Evolutionary conservation across 2,888 invertebrate species (phyloP), one percentile per base, ranked within the genome.

Genomic region (Didymodactylos carnosus): DNA sequence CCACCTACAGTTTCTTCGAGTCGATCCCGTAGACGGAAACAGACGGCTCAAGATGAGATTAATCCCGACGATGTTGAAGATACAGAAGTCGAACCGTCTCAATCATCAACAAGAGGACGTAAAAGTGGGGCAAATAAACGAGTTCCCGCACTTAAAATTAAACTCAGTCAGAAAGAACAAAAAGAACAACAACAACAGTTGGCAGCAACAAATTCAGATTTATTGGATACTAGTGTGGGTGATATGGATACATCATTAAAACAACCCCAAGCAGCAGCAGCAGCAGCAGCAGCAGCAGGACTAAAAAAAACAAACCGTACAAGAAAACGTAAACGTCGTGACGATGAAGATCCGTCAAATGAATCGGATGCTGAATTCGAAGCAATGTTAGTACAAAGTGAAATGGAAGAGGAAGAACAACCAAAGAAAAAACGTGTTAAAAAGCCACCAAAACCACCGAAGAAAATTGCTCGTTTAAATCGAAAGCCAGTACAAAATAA

Each of bases 331-430:
- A 71, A 71, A 39, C 53, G 74, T 91, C 73, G 94, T 93, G 86
- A 91, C 90, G 84, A 90, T 90, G 85, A 92, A 84, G 78, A 82
- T 81, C 75, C 62, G 23, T 69, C 91, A 89, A 90, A 82, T 62
- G 86, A 85, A 76, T 86, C 91, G 73, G 91, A 84, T 76, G 83
- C 91, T 75, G 94, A 93, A 75, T 72, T 72, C 27, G 71, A 72
- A 73, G 76, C 72, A 27, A 77, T 74, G 75, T 78, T 75, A 11
- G 72, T 70, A 62, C 62, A 62, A 23, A 51, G 72, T 39, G 70
- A 46, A 49, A 49, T 72, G 5, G 19, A 35, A 23, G 70, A 72
- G 27, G 73, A 75, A 49, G 72, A 40, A 35, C 70, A 75, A 72
- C 62, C 62, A 19, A 62, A 62, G 7, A 62, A 62, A 35, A 72